Base-by-base conservation (phyloP, 2,888 invertebrate genomes). In the Cataglyphis altisquamis region DNA sequence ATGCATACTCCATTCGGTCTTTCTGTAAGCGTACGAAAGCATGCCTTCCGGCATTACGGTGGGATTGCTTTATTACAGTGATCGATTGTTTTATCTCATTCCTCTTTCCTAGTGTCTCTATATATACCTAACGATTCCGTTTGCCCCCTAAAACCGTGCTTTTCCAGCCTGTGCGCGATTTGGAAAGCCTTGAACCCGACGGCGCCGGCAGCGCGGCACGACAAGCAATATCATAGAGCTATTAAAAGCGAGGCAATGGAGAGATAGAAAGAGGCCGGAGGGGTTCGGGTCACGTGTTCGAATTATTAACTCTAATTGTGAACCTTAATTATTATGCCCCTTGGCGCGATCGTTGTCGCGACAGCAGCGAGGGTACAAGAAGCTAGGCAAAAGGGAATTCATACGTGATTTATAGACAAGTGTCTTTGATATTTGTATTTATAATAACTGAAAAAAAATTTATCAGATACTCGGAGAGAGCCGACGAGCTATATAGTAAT, bases 241-340 rank as follows among this genome's bases (percentile, higher is more conserved):
- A 87, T 89, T 89, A 89, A 87, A 87, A 84, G 73, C 78, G 32
- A 66, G 32, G 70, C 81, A 52, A 39, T 36, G 48, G 63, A 29
- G 36, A 64, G 70, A 39, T 48, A 60, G 39, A 68, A 57, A 82
- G 48, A 48, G 63, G 21, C 62, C 41, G 68, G 68, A 15, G 85
- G 85, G 73, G 82, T 55, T 60, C 12, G 36, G 85, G 91, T 92
- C 92, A 93, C 92, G 92, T 92, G 92, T 92, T 92, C 91, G 91
- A 93, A 94, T 93, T 94, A 94, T 93, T 93, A 93, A 93, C 93
- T 92, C 92, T 92, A 93, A 93, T 93, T 93, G 91, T 93, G 93
- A 93, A 93, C 91, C 91, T 93, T 92, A 91, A 94, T 93, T 93
- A 93, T 92, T 92, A 93, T 91, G 87, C 91, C 92, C 90, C 90